Conservation (phyloP, 2,113 vertebrate genomes). For the Percina caprodes region DNA sequence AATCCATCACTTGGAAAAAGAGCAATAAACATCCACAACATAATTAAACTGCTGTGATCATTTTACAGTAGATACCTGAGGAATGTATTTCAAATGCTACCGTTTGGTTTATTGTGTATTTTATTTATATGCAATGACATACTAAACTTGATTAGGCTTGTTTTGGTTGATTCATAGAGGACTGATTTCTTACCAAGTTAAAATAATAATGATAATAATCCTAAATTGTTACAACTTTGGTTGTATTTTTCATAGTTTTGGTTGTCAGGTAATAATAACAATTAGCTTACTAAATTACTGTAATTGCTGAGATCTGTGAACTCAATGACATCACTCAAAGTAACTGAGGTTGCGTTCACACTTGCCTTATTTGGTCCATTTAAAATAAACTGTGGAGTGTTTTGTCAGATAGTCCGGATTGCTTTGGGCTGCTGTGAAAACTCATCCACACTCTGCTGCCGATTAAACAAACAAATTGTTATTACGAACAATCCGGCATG, state of each 20-base stretch:
- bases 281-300: too few species aligned
- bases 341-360: too few species aligned
- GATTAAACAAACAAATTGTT: too few species aligned
- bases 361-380: too few species aligned
- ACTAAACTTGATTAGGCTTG: not conserved
- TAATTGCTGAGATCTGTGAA: not conserved
- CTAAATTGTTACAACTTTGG: not conserved
- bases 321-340: not conserved
- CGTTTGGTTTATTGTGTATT: conserved; percentile 6
- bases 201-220: not conserved
- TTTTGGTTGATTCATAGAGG: not conserved
- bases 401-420: too few species aligned
- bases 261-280: not conserved
- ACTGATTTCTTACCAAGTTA: not conserved
- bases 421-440: too few species aligned
- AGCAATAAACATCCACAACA: conserved; percentile 4
- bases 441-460: too few species aligned
- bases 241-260: not conserved
- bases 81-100: conserved; percentile 2
- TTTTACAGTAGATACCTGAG: not conserved
- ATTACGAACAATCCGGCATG: too few species aligned
- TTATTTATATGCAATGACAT: not conserved
- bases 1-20: conserved; percentile 15
- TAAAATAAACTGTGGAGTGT: too few species aligned
- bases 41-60: conserved; percentile 24